Evolutionary conservation across 2,797 vertebrate species (phyloP).

Genomic region (Cirrhinus molitorella): DNA sequence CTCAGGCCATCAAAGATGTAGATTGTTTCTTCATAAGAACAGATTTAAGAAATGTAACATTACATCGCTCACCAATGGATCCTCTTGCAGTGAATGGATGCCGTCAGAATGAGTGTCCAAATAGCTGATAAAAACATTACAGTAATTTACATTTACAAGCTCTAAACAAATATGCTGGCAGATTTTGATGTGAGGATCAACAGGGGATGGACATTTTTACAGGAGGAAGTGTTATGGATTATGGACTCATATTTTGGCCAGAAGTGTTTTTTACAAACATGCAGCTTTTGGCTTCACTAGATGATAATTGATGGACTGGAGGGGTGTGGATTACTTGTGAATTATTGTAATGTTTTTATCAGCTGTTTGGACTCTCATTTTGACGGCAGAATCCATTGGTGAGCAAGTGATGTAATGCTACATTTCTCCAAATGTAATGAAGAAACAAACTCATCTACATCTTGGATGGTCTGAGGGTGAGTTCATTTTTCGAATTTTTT

Average conservation of each 20-base stretch:
- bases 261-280: no score
- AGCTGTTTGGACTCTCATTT: not conserved
- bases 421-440: not conserved
- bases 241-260: no score
- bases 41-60: not conserved
- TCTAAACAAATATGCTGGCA: no score
- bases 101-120: not conserved
- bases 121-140: not conserved
- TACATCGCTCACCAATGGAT: not conserved
- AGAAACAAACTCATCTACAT: not conserved
- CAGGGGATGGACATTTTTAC: not conserved
- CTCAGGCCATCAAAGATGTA: not conserved
- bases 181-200: no score
- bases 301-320: no score
- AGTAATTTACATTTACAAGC: not conserved
- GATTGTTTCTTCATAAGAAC: not conserved
- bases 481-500: not conserved
- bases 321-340: no score
- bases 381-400: not conserved
- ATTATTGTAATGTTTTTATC: no score
- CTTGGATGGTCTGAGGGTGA: not conserved
- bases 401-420: no score
- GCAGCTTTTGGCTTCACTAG: no score
- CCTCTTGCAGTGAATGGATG: not conserved
- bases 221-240: no score